A percentile compares a stretch with the other conserved stretches of the same genome.
These are phyloP conservation scores for Tragelaphus strepsiceros DNA, from an alignment of 2,113 vertebrate genomes.

Conservation along the genomic window DNA sequence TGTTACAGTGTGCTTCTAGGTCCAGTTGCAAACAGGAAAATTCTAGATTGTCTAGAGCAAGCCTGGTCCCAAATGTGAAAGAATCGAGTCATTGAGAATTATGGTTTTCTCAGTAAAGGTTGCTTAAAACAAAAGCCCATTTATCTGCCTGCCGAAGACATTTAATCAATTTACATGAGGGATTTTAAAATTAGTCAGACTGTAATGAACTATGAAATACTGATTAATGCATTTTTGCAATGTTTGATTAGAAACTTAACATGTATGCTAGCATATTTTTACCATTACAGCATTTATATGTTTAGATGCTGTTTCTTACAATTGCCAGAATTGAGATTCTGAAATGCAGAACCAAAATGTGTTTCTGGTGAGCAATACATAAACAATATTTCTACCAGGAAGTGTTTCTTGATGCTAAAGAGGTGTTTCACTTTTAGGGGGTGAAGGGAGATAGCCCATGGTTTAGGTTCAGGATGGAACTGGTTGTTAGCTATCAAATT, in stretches of 20 bases:
- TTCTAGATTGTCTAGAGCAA: neutral
- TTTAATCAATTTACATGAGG: constrained; percentile 90
- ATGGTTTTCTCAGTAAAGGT: constrained; percentile 80
- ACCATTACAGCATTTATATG: constrained; percentile 66
- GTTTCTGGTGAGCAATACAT: neutral
- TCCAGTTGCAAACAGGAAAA: neutral
- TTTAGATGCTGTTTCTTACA: constrained; percentile 67
- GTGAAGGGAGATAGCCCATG: neutral
- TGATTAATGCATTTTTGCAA: constrained; percentile 88
- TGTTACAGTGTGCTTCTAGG: neutral
- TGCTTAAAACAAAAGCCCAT: constrained; percentile 86
- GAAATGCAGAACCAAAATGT: neutral
- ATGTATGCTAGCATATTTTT: constrained; percentile 73
- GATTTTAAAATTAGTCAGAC: constrained; percentile 90
- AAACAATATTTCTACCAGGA: neutral
- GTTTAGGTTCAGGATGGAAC: neutral
- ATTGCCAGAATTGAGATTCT: constrained; percentile 39
- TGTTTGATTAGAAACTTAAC: constrained; percentile 88
- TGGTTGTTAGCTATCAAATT: neutral
- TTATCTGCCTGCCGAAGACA: constrained; percentile 84
- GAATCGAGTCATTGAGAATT: constrained; percentile 76
- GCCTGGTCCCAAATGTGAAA: constrained; percentile 43
- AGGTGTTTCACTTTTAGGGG: neutral
- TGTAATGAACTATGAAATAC: constrained; percentile 92
- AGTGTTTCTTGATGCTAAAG: neutral